Conservation (phyloP, 2,888 invertebrate species). For the Brachypterus glaber region DNA sequence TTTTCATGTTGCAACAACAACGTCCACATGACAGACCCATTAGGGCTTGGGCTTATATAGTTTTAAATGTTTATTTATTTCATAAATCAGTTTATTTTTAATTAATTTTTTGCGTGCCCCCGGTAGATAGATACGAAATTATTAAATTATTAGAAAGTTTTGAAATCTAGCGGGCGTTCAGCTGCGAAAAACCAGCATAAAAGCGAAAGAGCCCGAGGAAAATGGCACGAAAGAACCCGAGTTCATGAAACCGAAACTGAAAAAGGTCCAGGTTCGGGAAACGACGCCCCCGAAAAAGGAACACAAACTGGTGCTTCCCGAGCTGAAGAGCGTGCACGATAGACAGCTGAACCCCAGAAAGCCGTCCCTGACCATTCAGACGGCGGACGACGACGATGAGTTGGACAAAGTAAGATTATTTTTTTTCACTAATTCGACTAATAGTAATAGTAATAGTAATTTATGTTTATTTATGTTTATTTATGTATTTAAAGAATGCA, state of each 20-base stretch:
- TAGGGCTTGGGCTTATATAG: too few species aligned
- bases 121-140: too few species aligned
- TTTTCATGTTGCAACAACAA: too few species aligned
- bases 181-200: slow-evolving; percentile 29
- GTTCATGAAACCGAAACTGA: slow-evolving; percentile 35
- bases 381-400: slow-evolving; percentile 25
- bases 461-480: too few species aligned
- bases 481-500: too few species aligned
- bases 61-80: too few species aligned
- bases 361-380: slow-evolving; percentile 19
- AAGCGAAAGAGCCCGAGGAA: slow-evolving; percentile 31
- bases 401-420: slow-evolving; percentile 27
- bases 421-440: neutral
- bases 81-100: too few species aligned
- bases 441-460: too few species aligned
- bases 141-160: too few species aligned
- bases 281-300: slow-evolving; percentile 36
- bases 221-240: slow-evolving; percentile 36
- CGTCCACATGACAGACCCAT: too few species aligned
- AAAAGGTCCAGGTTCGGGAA: slow-evolving; percentile 36
- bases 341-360: slow-evolving; percentile 29
- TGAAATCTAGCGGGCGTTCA: slow-evolving; percentile 27
- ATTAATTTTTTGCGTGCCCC: too few species aligned
- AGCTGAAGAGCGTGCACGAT: slow-evolving; percentile 36
- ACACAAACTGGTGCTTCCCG: slow-evolving; percentile 26